Evolutionary conservation across 2,797 vertebrate species (phyloP).

Genomic region (Crax fasciolata): DNA sequence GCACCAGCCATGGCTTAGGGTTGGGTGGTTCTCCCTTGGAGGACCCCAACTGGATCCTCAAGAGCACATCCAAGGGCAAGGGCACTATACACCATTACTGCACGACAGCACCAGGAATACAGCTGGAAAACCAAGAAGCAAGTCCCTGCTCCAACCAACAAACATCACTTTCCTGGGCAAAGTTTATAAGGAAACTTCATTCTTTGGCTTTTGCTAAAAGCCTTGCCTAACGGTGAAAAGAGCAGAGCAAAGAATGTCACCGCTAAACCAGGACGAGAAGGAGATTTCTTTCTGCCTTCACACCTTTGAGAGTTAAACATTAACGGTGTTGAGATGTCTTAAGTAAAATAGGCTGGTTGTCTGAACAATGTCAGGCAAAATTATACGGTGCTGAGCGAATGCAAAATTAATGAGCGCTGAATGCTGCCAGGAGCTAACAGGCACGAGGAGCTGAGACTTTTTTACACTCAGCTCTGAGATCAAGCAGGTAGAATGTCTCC

Average conservation of each 20-base stretch:
- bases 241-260: neutral
- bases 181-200: neutral
- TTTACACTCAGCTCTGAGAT: neutral
- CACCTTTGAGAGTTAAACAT: conserved; percentile 32
- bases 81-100: neutral
- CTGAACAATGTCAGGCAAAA: conserved; percentile 51
- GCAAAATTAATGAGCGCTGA: conserved; percentile 37
- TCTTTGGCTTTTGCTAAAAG: neutral
- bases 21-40: neutral
- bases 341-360: conserved; percentile 22
- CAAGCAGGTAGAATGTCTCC: conserved; percentile 35
- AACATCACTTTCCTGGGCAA: neutral
- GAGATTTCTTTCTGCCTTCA: neutral
- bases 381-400: conserved; percentile 31
- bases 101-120: neutral
- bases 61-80: neutral
- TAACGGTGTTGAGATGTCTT: neutral
- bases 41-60: neutral
- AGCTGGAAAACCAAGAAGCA: too few species aligned
- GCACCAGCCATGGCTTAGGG: neutral
- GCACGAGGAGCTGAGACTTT: neutral
- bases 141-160: neutral
- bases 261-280: neutral
- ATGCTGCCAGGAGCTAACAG: conserved; percentile 11
- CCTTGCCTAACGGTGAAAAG: fast-evolving